Percentiles rank a stretch among this genome's conserved stretches.
phyloP scores from a whole-genome alignment of 2,888 invertebrate species.

The Liopterus haemorrhoidalis region DNA sequence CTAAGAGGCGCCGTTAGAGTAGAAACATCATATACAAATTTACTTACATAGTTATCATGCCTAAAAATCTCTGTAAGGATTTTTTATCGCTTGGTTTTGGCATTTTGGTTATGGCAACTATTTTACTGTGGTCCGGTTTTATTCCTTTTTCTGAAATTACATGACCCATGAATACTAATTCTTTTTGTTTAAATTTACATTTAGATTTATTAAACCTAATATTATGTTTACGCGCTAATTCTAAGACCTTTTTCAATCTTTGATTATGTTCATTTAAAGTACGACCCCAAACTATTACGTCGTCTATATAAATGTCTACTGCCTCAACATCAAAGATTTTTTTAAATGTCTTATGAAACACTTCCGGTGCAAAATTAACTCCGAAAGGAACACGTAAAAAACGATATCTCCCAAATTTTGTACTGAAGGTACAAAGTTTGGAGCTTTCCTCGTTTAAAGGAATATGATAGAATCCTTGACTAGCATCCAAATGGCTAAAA shows the following conservation, averaged over 20 bases:
- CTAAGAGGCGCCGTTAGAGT: conserved; percentile 23
- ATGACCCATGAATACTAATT: too few relatives aligned
- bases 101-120: conserved; percentile 24
- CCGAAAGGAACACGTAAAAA: conserved; percentile 31
- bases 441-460: conserved; percentile 24
- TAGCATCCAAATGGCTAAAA: conserved; percentile 19
- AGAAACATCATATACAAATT: conserved; percentile 32
- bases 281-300: conserved; percentile 32
- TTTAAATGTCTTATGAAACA: conserved; percentile 23
- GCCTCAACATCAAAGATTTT: conserved; percentile 26
- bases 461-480: conserved; percentile 23
- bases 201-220: conserved; percentile 20
- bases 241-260: conserved; percentile 26
- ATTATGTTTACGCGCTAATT: conserved; percentile 17
- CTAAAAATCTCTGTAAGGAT: conserved; percentile 23
- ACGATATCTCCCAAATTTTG: conserved; percentile 29
- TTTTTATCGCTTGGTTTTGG: conserved; percentile 19
- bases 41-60: conserved; percentile 28
- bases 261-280: conserved; percentile 30
- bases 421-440: conserved; percentile 29
- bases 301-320: conserved; percentile 33
- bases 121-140: conserved; percentile 20
- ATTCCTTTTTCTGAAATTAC: conserved; percentile 22
- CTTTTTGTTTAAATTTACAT: too few relatives aligned
- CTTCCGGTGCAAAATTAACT: conserved; percentile 23